phyloP scores from a whole-genome alignment of 2,888 invertebrate genomes.

The Callyntrura sp. region DNA sequence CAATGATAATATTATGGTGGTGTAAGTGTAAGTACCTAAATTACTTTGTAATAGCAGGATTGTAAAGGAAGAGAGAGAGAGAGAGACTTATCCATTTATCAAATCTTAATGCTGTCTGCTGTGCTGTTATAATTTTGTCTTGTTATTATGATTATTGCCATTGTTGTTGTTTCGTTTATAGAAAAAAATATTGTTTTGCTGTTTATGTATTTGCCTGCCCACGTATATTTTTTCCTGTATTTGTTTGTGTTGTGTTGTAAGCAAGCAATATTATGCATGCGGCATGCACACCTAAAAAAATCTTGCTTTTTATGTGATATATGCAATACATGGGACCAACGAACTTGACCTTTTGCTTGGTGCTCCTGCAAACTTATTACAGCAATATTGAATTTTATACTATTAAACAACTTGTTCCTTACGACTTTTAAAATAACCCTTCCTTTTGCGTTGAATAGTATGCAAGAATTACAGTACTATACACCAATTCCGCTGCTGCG shows the following conservation, averaged over 20 bases:
- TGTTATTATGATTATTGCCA: constrained; percentile 48
- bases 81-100: constrained; percentile 25
- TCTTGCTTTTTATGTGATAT: constrained; percentile 52
- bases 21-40: constrained; percentile 49
- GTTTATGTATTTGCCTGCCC: background rate
- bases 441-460: background rate
- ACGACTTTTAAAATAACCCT: constrained; percentile 1
- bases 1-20: constrained; percentile 22
- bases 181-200: constrained; percentile 25
- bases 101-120: constrained; percentile 34
- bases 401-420: constrained; percentile 59
- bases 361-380: constrained; percentile 31
- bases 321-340: constrained; percentile 60
- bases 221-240: constrained; percentile 21
- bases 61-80: background rate
- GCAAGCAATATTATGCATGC: constrained; percentile 7
- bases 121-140: constrained; percentile 24
- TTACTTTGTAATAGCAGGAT: background rate
- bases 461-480: constrained; percentile 31
- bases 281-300: too few species aligned
- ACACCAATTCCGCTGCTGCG: background rate
- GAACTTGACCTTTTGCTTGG: constrained; percentile 79
- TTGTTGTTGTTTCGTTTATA: too few species aligned
- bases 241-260: background rate
- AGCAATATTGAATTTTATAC: background rate